Base-by-base conservation (phyloP, 2,797 vertebrate genomes). In the Chelon auratus region DNA sequence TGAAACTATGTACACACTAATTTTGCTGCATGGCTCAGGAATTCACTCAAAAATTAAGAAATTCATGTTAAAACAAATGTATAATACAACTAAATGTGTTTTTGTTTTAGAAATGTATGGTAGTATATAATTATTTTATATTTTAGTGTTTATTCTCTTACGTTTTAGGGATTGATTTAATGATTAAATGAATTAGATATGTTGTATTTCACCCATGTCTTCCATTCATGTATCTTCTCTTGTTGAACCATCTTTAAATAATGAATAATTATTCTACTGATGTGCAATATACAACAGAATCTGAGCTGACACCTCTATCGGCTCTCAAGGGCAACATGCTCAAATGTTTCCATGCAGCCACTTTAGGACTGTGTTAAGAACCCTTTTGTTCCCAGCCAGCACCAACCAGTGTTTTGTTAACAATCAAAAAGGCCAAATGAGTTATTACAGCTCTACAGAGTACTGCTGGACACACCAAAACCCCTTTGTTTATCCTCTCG, bases 401-500 rank as follows among this genome's bases (percentile, higher is more conserved):
- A 22, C 22, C 24, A 2, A 36, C 4, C 42, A 50, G 3, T 50
- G 17, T 47, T 43, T 55, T 39, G 10, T 55, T 56, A 30, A 63
- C 37, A 63, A 71, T 67, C 17, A 69, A 63, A 62, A 14, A 5
- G 17, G 3, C 52, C 13, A 60, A 50, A 59, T 56, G 15, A 30
- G 45, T 78, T 57, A 42, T 51, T 64, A 40, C 5, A 67, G 53
- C 51, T 30, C 15, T 18, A 15, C 15, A 72, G 12, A 67, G 10
- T 11, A 39, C 20, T 17, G 43, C 22, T 24, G n/a, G 7, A 58
- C 30, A 11, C 55, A 47, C 56, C 68, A 60, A 43, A 66, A 17
- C 18, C 55, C 66, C 45, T 73, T 68, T 74, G 61, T 71, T 69
- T 68, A 71, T 52, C 54, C 51, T 62, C 42, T 30, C 43, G 11